Evolutionary conservation across 2,888 invertebrate genomes (phyloP).

Genomic region (Clitarchus hookeri): DNA sequence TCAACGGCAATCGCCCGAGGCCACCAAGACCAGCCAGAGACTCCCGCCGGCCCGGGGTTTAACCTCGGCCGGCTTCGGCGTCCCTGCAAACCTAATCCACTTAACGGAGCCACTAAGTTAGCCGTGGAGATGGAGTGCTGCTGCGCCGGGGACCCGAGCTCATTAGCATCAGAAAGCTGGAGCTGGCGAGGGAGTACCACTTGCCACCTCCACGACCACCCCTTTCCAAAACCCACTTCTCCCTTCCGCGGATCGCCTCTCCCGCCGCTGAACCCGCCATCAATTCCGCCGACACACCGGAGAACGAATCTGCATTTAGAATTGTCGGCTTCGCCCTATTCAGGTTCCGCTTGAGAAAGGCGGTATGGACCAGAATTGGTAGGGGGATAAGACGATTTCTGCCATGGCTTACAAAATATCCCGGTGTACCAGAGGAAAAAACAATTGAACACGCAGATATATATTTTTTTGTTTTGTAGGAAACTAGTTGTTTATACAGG

Average conservation of each 20-base stretch:
- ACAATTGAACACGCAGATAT: no score
- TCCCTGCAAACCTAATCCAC: not conserved
- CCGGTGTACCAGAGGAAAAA: no score
- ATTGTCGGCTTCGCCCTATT: not conserved
- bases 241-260: not conserved
- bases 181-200: not conserved
- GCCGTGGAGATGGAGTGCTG: constrained; percentile 5
- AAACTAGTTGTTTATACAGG: no score
- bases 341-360: not conserved
- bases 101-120: constrained; percentile 14
- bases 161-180: constrained; percentile 14
- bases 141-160: not conserved
- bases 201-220: not conserved
- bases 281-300: not conserved
- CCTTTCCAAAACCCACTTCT: not conserved
- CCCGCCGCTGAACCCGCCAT: not conserved
- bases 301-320: constrained; percentile 10
- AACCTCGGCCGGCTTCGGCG: not conserved
- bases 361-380: no score
- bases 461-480: no score
- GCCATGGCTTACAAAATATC: no score
- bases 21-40: not conserved
- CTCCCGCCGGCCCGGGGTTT: not conserved
- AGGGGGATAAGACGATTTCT: no score
- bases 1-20: not conserved